These are phyloP conservation scores for Coracopsis vasa DNA, from an alignment of 2,113 vertebrate genomes.

Conservation along the genomic window DNA sequence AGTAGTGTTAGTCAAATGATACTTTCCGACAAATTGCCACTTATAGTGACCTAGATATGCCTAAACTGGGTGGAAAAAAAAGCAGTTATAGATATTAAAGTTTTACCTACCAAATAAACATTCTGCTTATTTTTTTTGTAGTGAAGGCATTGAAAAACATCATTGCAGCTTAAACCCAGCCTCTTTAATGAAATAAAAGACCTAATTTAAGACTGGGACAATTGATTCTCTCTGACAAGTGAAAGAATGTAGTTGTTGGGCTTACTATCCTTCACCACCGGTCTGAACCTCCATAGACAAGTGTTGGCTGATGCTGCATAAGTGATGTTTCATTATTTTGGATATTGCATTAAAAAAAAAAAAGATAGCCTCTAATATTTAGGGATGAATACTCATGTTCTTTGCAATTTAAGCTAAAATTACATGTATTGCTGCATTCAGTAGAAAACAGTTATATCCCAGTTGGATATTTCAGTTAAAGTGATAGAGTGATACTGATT, in stretches of 20 bases:
- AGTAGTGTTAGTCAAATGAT: neutral
- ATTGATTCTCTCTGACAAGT: neutral
- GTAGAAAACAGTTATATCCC: neutral
- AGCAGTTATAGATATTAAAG: neutral
- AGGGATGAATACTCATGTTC: neutral
- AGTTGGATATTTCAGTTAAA: neutral
- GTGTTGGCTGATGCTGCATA: neutral
- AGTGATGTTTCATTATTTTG: neutral
- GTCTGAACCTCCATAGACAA: neutral
- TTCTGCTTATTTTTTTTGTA: neutral
- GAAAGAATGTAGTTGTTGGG: neutral
- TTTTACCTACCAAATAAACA: neutral
- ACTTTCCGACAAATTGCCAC: neutral
- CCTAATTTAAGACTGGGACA: neutral
- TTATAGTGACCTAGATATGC: neutral
- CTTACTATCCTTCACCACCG: neutral
- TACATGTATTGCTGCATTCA: neutral
- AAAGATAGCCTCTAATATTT: neutral
- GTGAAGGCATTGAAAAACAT: neutral
- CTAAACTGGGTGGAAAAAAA: neutral
- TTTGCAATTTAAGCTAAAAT: neutral
- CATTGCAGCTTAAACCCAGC: neutral
- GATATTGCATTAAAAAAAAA: neutral
- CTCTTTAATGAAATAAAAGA: neutral
- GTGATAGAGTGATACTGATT: neutral